Evolutionary conservation across 2,797 vertebrate genomes (phyloP).

Genomic region (Saguinus oedipus): DNA sequence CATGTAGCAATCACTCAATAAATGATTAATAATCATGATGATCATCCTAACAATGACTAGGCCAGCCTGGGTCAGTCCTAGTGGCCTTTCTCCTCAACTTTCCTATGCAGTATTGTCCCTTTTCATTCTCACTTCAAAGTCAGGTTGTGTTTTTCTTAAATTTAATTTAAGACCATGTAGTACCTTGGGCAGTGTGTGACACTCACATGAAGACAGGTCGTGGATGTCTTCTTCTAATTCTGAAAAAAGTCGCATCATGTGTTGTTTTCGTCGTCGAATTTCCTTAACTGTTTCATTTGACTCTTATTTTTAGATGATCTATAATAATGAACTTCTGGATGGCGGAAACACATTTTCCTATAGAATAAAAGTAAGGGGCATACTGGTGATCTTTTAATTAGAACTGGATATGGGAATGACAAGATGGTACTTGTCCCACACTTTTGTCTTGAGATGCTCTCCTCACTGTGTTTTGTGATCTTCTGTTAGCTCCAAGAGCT

Average conservation of each 20-base stretch:
- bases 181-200: neutral
- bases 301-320: neutral
- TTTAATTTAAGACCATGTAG: neutral
- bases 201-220: neutral
- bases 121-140: neutral
- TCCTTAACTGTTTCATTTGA: neutral
- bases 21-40: neutral
- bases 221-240: neutral
- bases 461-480: neutral
- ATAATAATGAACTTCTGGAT: neutral
- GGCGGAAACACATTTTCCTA: neutral
- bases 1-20: neutral
- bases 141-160: neutral
- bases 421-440: neutral
- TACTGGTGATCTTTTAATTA: neutral
- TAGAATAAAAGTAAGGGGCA: neutral
- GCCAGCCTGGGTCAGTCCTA: neutral
- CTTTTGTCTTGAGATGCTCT: neutral
- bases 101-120: neutral
- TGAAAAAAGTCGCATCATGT: neutral
- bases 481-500: neutral
- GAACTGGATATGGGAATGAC: neutral
- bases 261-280: neutral
- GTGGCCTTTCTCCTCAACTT: neutral
- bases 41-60: neutral